These are phyloP conservation scores for Meles meles DNA, from an alignment of 2,113 vertebrate species.

Conservation along the genomic window DNA sequence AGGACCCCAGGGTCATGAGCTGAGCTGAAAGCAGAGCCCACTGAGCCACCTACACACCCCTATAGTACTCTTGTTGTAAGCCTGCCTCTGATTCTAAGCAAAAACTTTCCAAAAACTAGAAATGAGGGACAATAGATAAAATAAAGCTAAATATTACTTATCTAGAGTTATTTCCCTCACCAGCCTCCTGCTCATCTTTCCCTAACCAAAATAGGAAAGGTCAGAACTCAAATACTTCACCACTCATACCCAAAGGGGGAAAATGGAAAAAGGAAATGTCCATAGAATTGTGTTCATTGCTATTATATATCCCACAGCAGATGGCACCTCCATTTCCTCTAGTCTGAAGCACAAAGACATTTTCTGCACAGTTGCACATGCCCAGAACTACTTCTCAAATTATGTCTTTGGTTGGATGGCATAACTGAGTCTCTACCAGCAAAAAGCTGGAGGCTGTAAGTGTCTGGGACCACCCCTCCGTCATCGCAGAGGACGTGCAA, in stretches of 20 bases:
- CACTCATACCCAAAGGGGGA: background rate
- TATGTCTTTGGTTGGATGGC: slow-evolving; percentile 2
- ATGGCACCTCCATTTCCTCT: slow-evolving; percentile 47
- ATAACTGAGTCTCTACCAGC: background rate
- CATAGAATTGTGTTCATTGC: background rate
- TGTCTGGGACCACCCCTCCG: background rate
- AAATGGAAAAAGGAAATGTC: background rate
- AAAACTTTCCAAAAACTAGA: background rate
- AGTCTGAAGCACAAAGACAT: slow-evolving; percentile 28
- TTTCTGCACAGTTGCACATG: slow-evolving; percentile 49
- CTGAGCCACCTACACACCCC: too few species aligned
- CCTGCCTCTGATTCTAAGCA: background rate
- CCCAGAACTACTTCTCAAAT: slow-evolving; percentile 50
- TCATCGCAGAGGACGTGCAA: background rate
- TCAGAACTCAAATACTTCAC: background rate
- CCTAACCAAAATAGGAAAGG: background rate
- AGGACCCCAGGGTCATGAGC: too few species aligned
- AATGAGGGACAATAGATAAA: background rate
- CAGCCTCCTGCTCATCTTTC: background rate
- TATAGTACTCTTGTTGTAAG: background rate
- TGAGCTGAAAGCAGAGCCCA: too few species aligned
- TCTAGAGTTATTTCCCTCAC: background rate
- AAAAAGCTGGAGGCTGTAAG: background rate
- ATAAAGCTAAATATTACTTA: background rate
- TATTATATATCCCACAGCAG: slow-evolving; percentile 21